Evolutionary conservation across 2,888 invertebrate species (phyloP), one percentile per base, ranked within the genome.

Genomic region (Dexiosoma caninum): DNA sequence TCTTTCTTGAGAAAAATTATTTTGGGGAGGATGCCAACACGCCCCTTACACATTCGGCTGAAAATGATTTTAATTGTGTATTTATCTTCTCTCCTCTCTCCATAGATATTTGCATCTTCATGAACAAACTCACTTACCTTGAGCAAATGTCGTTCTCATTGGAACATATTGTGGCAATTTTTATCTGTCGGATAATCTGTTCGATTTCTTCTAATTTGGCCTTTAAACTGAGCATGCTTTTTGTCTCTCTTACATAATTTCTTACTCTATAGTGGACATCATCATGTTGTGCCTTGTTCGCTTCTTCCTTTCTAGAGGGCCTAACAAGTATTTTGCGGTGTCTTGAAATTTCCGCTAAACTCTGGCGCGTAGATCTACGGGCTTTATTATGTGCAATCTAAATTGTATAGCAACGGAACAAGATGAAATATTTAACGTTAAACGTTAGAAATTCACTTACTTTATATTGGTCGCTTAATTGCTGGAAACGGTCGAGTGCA

Each of bases 211-310:
- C 87, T 1, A 88, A 76, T 37, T 87, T 84, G n/a, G 83, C 62
- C 35, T 87, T 87, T 2, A 89, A 82, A 0, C 86, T 82, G 30
- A 83, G 51, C 89, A 90, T 90, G 67, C 87, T 87, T 12, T 72
- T 72, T 1, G 89, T 89, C 81, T 89, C 89, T 0, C 89, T 84
- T 9, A 87, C 85, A 70, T 89, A 90, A 10, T 87, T 86, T 64
- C 81, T 60, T 10, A 82, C 35, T 19, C 5, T 44, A 9, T n/a
- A 32, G 1, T 8, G 16, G 12, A 51, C n/a, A 6, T 67, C 46
- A 14, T 8, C 14, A 1, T 23, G 32, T 19, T n/a, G 12, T 9
- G 27, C 14, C 12, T 59, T 51, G 0, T 0, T 4, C 7, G n/a
- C n/a, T n/a, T n/a, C n/a, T n/a, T 16, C 32, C 6, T 2, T 44